Percentiles rank a stretch among this genome's conserved stretches.
Conservation (phyloP, 2,888 invertebrate genomes). For the Drosophila mimica region DNA sequence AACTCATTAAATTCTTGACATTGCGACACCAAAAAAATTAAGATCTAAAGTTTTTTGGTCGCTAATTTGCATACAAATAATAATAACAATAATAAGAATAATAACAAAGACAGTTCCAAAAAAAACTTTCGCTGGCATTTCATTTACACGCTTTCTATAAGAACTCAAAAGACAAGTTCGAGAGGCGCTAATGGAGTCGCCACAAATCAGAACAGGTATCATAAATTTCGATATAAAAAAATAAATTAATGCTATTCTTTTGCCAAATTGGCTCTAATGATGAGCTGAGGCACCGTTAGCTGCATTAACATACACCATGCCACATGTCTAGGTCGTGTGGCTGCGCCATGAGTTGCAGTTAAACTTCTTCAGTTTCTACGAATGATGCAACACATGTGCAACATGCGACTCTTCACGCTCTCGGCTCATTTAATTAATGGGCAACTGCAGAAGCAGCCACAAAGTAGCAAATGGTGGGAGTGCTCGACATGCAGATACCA, state of each 20-base stretch:
- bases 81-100: conserved; percentile 61
- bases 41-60: conserved; percentile 22
- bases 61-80: conserved; percentile 73
- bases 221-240: conserved; percentile 36
- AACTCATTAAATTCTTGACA: conserved; percentile 43
- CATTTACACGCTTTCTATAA: conserved; percentile 58
- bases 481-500: conserved; percentile 16
- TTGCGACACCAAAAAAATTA: conserved; percentile 47
- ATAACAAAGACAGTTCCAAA: conserved; percentile 23
- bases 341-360: conserved; percentile 51
- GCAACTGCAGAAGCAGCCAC: conserved; percentile 24
- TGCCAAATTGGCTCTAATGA: conserved; percentile 28
- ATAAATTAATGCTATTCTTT: conserved; percentile 12
- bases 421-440: conserved; percentile 68
- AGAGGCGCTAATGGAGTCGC: conserved; percentile 53
- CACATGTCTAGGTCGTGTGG: conserved; percentile 51
- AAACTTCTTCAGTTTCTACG: conserved; percentile 9
- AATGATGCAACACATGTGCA: conserved; percentile 68
- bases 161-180: conserved; percentile 30
- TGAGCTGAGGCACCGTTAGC: conserved; percentile 46
- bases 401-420: conserved; percentile 76
- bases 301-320: conserved; percentile 47
- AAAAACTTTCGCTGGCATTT: conserved; percentile 57
- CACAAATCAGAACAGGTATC: conserved; percentile 47
- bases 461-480: not conserved